Evolutionary conservation across 2,113 vertebrate genomes (phyloP).

Genomic region (Sylvia atricapilla): DNA sequence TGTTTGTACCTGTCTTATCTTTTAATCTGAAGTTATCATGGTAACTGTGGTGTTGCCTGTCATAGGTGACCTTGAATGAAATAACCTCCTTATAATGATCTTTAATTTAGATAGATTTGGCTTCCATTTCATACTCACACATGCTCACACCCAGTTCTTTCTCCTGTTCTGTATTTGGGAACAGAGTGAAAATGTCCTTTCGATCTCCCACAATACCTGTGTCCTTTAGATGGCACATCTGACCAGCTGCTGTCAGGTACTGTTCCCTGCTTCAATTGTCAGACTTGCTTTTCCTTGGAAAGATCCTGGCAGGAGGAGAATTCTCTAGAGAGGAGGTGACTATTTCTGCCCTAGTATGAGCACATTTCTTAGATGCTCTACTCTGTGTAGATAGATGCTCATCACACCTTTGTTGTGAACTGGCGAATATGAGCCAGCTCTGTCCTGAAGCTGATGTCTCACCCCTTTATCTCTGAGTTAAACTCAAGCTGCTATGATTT

Average conservation of each 20-base stretch:
- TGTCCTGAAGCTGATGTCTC: not conserved
- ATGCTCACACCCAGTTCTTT: not conserved
- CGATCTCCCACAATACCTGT: fast-evolving
- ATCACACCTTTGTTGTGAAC: not conserved
- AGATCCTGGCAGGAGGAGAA: not conserved
- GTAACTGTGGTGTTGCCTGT: not conserved
- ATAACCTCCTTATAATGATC: not conserved
- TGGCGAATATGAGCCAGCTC: not conserved
- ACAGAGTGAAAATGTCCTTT: not conserved
- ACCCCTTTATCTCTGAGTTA: not conserved
- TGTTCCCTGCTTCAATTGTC: not conserved
- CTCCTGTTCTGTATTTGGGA: not conserved
- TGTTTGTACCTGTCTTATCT: not conserved
- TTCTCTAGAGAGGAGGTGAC: not conserved
- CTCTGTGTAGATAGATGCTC: not conserved
- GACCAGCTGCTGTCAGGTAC: not conserved
- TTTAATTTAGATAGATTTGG: not conserved
- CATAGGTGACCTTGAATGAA: not conserved
- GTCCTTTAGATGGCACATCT: conserved; percentile 1
- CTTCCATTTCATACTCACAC: not conserved
- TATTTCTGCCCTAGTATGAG: not conserved
- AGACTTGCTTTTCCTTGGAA: not conserved
- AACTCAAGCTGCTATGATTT: not conserved
- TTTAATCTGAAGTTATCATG: not conserved
- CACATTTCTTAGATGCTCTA: not conserved